Evolutionary conservation across 2,113 vertebrate species (phyloP), one percentile per base, ranked within the genome.

Genomic region (Calonectris borealis): DNA sequence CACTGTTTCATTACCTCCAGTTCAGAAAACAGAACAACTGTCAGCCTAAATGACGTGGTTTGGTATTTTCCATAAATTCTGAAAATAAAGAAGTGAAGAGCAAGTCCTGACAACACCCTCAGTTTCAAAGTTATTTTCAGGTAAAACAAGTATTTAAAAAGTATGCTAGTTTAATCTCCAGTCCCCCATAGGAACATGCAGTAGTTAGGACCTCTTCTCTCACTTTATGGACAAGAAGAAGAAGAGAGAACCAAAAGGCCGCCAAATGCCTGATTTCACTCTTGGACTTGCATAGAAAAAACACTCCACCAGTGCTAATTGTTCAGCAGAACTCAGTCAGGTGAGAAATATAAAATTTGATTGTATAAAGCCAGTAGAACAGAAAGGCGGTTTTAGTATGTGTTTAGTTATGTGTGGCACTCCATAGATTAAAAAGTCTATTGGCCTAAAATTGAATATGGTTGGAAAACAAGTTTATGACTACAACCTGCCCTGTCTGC

Each of bases 1-100:
- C 71, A 77, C 77, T 58, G 54, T 66, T 87, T 95, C 78, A 77
- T 83, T 80, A 93, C 69, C 54, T 95, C 40, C 81, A 91, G 81
- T 51, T 91, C 81, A 88, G 78, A 58, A 95, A 95, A 84, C 16
- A 26, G 62, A 91, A 76, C 65, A 85, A 91, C 46, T 66, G 55
- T 84, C 83, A 91, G 51, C 42, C 58, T 85, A 83, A 95, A 90
- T 73, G 54, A 93, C 38, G 48, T 2, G 2, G 49, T n/a, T 61
- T 34, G 60, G n/a, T 88, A 68, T 90, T 94, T 89, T 90, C 70
- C 49, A 90, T 40, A 73, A 46, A 91, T 75, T 65, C 65, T 54
- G 66, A 85, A 94, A 94, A 72, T 42, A 65, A 68, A 66, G 15
- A 76, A 73, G 36, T 34, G 31, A 93, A 91, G 57, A 84, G 24